These are phyloP conservation scores for Lateolabrax maculatus DNA, from an alignment of 2,797 vertebrate genomes.

Conservation along the genomic window DNA sequence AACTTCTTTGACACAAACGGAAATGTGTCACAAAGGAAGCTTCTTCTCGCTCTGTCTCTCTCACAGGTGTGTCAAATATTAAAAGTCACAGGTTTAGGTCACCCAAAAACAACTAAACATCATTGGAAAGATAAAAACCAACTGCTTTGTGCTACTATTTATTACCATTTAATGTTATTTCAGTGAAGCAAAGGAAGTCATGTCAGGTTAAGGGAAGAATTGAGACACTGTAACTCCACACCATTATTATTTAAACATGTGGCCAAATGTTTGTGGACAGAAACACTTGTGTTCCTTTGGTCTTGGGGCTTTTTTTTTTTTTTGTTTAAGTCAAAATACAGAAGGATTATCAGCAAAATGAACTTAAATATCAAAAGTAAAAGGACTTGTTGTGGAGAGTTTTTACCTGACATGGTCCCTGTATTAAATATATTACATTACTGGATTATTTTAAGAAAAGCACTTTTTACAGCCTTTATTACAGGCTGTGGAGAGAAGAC, in stretches of 20 bases:
- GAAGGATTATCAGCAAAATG: background rate
- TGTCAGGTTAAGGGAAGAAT: background rate
- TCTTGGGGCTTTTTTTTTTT: background rate
- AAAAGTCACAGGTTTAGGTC: background rate
- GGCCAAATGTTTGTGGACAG: background rate
- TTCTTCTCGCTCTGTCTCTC: background rate
- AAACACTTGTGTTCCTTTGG: background rate
- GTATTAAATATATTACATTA: background rate
- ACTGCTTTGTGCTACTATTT: background rate
- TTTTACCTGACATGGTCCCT: background rate
- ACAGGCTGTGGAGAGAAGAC: background rate
- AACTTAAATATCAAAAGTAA: background rate
- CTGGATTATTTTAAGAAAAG: background rate
- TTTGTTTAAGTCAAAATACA: too few species aligned
- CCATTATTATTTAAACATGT: background rate
- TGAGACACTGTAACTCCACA: background rate
- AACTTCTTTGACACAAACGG: constrained; percentile 19
- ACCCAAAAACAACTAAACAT: background rate
- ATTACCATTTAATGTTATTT: too few species aligned
- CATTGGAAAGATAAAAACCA: background rate
- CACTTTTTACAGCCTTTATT: background rate
- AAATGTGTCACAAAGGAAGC: constrained; percentile 44
- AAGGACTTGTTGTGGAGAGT: background rate
- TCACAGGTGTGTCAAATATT: constrained; percentile 10
- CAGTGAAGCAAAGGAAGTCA: background rate